Conservation (phyloP, 2,797 vertebrate species). For the Ptychobarbus kaznakovi region DNA sequence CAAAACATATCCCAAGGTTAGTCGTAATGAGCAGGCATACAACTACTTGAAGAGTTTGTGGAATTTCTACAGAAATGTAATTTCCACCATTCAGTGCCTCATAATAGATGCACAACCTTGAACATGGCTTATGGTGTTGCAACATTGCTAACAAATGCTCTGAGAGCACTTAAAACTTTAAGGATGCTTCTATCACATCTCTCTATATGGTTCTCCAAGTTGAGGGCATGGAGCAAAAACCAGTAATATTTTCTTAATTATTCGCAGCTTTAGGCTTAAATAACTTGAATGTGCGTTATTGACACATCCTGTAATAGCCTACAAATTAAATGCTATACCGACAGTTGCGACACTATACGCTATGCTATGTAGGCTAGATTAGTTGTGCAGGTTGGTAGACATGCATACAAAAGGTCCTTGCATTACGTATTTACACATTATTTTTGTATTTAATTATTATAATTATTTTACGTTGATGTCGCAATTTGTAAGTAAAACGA, state of each 20-base stretch:
- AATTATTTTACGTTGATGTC: background rate
- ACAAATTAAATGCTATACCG: background rate
- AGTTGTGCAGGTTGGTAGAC: no score
- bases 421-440: no score
- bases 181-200: constrained; percentile 6
- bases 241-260: background rate
- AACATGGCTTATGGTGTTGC: constrained; percentile 5
- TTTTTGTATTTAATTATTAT: no score
- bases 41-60: constrained; percentile 28
- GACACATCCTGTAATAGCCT: background rate
- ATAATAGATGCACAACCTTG: constrained; percentile 40
- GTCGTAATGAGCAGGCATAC: constrained; percentile 29
- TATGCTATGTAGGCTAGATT: no score
- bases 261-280: background rate
- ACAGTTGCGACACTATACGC: background rate
- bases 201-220: constrained; percentile 4
- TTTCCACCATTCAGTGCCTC: constrained; percentile 32
- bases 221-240: background rate
- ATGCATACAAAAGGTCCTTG: no score
- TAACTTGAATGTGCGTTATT: constrained; percentile 10
- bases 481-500: background rate
- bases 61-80: constrained; percentile 37
- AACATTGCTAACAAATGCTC: constrained; percentile 4
- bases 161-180: constrained; percentile 29
- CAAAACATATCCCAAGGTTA: constrained; percentile 37